Base-by-base conservation (phyloP, 1,140 invertebrate species). In the Orchestia grillus region DNA sequence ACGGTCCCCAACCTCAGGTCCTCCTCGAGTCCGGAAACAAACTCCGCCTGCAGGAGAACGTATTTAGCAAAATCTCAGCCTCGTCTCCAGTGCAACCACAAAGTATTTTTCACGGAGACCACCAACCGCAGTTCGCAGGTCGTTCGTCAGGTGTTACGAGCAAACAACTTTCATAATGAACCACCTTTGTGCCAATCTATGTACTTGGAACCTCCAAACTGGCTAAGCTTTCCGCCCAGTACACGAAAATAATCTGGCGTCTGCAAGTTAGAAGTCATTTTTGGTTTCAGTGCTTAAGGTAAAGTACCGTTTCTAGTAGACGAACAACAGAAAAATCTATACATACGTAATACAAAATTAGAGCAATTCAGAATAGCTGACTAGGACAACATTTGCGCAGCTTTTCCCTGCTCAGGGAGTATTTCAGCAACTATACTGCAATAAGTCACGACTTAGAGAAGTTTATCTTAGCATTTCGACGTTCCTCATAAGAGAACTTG, bases 31-130 rank as follows among this genome's bases (percentile, higher is more conserved):
- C 92, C 92, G 92, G 92, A 94, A 94, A 94, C 92, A 47, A 40
- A 94, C 44, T 44, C 92, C 44, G 44, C 92, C 0, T 94, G 92
- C 19, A 43, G 44, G 41, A 16, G 41, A 91, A 41, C 11, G 41
- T 44, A 94, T 94, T 94, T 94, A 94, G 44, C 92, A 47, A 94
- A 94, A 94, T 94, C 92, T 94, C 44, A 44, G 4, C 44, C 36
- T 44, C 41, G 92, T 94, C 92, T 94, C 47, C 92, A 94, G 92
- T 94, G 44, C 92, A 94, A 94, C 92, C 92, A 44, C 92, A 94
- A 94, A 47, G 43, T 94, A 94, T 94, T 94, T 94, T 94, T 94
- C 92, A 44, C 92, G 47, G 41, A 94, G 92, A 94, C 92, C 92
- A 94, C 92, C 92, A n/a, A 94, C 92, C 92, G 44, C 92, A 94